These are phyloP conservation scores for Allophyes oxyacanthae DNA, from an alignment of 2,888 invertebrate genomes.

Conservation along the genomic window DNA sequence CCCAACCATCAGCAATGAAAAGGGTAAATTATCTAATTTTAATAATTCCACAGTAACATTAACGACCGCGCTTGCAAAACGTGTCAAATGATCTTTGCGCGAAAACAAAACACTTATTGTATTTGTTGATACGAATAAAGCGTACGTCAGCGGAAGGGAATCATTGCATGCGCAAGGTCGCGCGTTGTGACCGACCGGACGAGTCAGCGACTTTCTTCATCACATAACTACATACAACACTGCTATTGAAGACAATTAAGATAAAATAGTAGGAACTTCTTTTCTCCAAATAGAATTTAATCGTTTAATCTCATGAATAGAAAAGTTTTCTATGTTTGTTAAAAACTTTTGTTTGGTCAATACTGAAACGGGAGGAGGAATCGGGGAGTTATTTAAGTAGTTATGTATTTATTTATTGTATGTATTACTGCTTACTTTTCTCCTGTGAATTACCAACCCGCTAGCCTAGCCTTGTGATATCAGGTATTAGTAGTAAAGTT, in stretches of 20 bases:
- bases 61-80: slow-evolving; percentile 38
- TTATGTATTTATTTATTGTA: slow-evolving; percentile 1
- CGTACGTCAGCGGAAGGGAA: slow-evolving; percentile 54
- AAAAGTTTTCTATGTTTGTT: slow-evolving; percentile 27
- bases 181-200: slow-evolving; percentile 12
- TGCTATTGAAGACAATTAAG: slow-evolving; percentile 19
- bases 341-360: not conserved
- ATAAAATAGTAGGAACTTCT: slow-evolving; percentile 13
- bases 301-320: slow-evolving; percentile 25
- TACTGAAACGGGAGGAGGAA: slow-evolving; percentile 20
- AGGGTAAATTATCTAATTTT: slow-evolving; percentile 33
- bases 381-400: too few relatives aligned
- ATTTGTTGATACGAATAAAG: slow-evolving; percentile 43
- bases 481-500: too few relatives aligned
- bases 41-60: slow-evolving; percentile 26
- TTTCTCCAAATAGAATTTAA: slow-evolving; percentile 1
- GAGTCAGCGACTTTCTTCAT: slow-evolving; percentile 43
- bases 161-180: slow-evolving; percentile 39
- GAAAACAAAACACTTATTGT: slow-evolving; percentile 50
- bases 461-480: too few relatives aligned
- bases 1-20: slow-evolving; percentile 16
- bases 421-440: not conserved
- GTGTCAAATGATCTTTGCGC: slow-evolving; percentile 54
- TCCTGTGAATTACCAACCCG: not conserved
- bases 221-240: slow-evolving; percentile 16